Conservation (phyloP, 2,797 vertebrate species). For the Erithacus rubecula region DNA sequence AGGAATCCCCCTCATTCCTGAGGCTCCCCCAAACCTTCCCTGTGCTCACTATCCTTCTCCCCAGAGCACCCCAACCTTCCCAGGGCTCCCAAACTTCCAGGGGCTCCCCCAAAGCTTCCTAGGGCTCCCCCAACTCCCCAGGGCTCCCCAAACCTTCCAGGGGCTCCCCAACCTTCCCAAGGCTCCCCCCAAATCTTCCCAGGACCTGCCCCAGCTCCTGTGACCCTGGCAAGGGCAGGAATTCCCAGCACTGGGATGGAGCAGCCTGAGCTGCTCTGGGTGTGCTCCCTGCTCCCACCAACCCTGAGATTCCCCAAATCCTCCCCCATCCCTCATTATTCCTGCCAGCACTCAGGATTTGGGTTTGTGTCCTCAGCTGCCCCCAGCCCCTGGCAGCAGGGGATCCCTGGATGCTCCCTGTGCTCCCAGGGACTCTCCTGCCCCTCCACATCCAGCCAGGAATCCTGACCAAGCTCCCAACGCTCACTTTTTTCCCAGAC, state of each 20-base stretch:
- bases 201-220: not conserved
- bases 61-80: no score
- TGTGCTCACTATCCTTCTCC: no score
- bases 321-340: not conserved
- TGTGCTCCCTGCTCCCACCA: not conserved
- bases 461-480: not conserved
- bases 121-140: not conserved
- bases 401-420: not conserved
- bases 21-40: no score
- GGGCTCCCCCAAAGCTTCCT: no score
- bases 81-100: no score
- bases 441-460: not conserved
- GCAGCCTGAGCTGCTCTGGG: not conserved
- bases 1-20: no score
- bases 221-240: not conserved
- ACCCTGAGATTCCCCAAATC: not conserved
- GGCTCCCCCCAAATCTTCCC: not conserved
- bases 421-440: not conserved
- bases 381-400: not conserved
- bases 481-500: not conserved
- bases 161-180: not conserved
- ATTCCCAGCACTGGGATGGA: rapidly evolving
- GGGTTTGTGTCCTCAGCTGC: not conserved
- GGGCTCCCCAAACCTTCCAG: not conserved
- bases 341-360: rapidly evolving